Conservation (phyloP, 1,140 invertebrate genomes). For the Drosophila miranda region DNA sequence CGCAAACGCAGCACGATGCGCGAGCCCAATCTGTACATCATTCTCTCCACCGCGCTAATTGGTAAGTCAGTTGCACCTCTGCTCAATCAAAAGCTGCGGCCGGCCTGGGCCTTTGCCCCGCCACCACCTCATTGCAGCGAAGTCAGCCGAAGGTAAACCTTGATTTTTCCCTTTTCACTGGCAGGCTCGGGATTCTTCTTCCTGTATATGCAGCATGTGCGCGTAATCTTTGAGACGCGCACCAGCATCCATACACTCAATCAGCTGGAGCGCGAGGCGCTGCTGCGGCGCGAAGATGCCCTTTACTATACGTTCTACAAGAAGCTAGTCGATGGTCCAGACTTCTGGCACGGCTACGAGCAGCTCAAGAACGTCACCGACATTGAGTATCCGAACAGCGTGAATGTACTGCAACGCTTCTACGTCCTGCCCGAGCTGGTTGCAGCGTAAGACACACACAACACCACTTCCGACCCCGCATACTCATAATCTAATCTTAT, state of each 20-base stretch:
- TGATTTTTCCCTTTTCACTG: no score
- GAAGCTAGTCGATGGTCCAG: constrained; percentile 64
- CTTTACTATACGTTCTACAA: constrained; percentile 81
- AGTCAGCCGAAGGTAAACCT: no score
- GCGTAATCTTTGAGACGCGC: constrained; percentile 72
- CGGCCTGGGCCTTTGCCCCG: not conserved
- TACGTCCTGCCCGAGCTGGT: constrained; percentile 75
- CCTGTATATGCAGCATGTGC: constrained; percentile 77
- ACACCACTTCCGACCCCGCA: not conserved
- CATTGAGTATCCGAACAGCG: constrained; percentile 76
- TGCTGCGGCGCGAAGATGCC: constrained; percentile 74
- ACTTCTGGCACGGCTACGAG: constrained; percentile 74
- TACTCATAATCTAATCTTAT: not conserved
- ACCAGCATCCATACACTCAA: constrained; percentile 72
- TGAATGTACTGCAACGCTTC: constrained; percentile 76
- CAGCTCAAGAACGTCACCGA: constrained; percentile 71
- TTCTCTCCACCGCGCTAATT: constrained; percentile 74
- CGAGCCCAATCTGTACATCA: constrained; percentile 67
- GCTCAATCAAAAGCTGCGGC: constrained; percentile 11
- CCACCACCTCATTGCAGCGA: not conserved
- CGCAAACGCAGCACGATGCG: constrained; percentile 60
- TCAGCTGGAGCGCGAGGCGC: constrained; percentile 70
- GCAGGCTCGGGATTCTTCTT: constrained; percentile 80
- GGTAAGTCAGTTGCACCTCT: constrained; percentile 53
- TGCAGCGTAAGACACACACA: constrained; percentile 60